Evolutionary conservation across 35 echinoderm and acorn worm genomes (phyloP), one percentile per base, ranked within the genome.

Genomic region (Apostichopus californicus): DNA sequence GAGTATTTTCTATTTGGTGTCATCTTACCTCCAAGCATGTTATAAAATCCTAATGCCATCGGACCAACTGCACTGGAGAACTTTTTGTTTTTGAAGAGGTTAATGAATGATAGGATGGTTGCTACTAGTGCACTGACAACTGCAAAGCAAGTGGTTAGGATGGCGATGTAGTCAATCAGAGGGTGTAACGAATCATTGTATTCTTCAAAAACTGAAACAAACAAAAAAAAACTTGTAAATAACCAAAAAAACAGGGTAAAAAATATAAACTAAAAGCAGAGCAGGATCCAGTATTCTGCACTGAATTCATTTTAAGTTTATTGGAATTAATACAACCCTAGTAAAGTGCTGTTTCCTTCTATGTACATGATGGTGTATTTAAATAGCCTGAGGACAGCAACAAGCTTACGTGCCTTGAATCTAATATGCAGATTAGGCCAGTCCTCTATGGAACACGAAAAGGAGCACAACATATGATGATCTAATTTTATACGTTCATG

Each of bases 1-100:
- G 58, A 61, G 58, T 46, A 46, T 46, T 46, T 46, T 46, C 34
- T 61, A 8, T 8, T 61, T 54, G 57, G 5, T 70, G n/a, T 28
- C 26, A 13, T 9, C 64, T 89, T 64, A 89, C 86, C 86, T 89
- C 86, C 86, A 72, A 66, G 57, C 17, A 89, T 66, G 60, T 89
- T 89, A 57, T 89, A 89, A 63, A 89, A 89, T 54, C 60, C 58
- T 21, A 89, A 20, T 12, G 55, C 60, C 57, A 89, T 89, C 10
- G 86, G 86, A 72, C 86, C 86, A 26, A 54, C 57, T 13, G 25
- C 8, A 72, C 86, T 89, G 18, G 8, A 66, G 5, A 72, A 7
- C 64, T 58, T 58, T 65, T 12, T 9, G 1, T 54, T 14, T 64
- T 75, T 75, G 7, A 17, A 18, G 63, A 72, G 54, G 63, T 89